phyloP scores from a whole-genome alignment of 1,140 invertebrate genomes.

The Tetragnatha versicolor region DNA sequence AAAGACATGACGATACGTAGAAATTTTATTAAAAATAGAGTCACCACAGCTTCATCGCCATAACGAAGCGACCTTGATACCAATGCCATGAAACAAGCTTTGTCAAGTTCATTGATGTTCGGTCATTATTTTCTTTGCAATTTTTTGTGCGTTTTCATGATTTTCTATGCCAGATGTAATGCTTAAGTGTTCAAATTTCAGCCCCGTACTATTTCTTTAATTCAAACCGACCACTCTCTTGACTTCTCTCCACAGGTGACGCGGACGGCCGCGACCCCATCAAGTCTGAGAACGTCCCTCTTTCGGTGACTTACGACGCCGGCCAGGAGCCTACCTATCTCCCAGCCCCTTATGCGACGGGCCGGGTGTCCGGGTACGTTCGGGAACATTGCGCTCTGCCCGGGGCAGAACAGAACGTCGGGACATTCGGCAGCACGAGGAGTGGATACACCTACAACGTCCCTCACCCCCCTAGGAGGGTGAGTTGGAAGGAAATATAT shows the following conservation, averaged over 20 bases:
- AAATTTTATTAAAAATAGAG: too few relatives aligned
- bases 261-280: slow-evolving; percentile 36
- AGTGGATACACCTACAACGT: slow-evolving; percentile 47
- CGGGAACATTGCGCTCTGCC: slow-evolving; percentile 20
- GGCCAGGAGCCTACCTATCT: slow-evolving; percentile 40
- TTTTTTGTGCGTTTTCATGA: too few relatives aligned
- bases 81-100: too few relatives aligned
- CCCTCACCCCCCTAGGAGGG: slow-evolving; percentile 31
- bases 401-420: slow-evolving; percentile 15
- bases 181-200: too few relatives aligned
- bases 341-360: slow-evolving; percentile 45
- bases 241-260: slow-evolving; percentile 2
- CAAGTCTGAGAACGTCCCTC: slow-evolving; percentile 48
- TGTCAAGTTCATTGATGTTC: too few relatives aligned
- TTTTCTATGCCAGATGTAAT: too few relatives aligned
- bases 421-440: slow-evolving; percentile 45
- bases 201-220: too few relatives aligned
- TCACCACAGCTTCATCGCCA: too few relatives aligned
- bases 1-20: too few relatives aligned
- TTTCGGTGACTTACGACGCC: slow-evolving; percentile 47
- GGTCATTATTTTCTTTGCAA: too few relatives aligned
- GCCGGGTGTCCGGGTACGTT: slow-evolving; percentile 20
- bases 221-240: too few relatives aligned
- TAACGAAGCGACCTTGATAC: too few relatives aligned
- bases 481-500: slow-evolving; percentile 13